Conservation (phyloP, 2,797 vertebrate genomes). For the Eulemur albifrons region DNA sequence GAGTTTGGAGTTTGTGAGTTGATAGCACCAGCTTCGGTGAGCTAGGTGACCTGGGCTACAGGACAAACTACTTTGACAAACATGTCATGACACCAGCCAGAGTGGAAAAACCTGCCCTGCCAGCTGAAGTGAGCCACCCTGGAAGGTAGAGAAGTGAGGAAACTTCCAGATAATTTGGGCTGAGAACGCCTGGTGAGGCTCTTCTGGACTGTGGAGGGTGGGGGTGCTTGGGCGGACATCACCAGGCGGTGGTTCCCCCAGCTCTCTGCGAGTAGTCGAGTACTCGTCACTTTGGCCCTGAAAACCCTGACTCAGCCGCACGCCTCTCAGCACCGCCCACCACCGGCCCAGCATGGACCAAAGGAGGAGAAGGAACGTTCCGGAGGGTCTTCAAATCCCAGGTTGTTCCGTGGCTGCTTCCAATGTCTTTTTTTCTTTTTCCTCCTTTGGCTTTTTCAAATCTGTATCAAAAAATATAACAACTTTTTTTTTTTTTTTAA, state of each 20-base stretch:
- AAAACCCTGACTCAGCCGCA: background rate
- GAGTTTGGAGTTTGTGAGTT: background rate
- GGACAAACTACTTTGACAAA: background rate
- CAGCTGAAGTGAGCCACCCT: background rate
- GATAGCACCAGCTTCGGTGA: background rate
- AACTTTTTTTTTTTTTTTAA: background rate
- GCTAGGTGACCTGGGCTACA: background rate
- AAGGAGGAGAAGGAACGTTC: background rate
- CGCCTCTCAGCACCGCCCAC: background rate
- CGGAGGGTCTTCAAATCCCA: slow-evolving; percentile 4
- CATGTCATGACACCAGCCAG: background rate
- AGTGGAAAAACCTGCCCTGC: slow-evolving; percentile 65
- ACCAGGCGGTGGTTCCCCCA: background rate
- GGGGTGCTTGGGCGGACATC: background rate
- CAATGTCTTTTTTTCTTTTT: background rate
- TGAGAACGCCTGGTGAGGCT: background rate
- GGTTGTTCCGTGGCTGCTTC: slow-evolving; percentile 18
- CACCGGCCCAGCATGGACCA: background rate
- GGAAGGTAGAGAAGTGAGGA: background rate
- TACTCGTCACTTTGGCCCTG: background rate
- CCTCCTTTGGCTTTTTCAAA: slow-evolving; percentile 8
- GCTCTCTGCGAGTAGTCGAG: background rate
- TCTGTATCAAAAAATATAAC: background rate
- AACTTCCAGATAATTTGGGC: background rate
- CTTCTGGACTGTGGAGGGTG: background rate